Conservation (phyloP, 2,888 invertebrate species). For the Ophioninae sp. region DNA sequence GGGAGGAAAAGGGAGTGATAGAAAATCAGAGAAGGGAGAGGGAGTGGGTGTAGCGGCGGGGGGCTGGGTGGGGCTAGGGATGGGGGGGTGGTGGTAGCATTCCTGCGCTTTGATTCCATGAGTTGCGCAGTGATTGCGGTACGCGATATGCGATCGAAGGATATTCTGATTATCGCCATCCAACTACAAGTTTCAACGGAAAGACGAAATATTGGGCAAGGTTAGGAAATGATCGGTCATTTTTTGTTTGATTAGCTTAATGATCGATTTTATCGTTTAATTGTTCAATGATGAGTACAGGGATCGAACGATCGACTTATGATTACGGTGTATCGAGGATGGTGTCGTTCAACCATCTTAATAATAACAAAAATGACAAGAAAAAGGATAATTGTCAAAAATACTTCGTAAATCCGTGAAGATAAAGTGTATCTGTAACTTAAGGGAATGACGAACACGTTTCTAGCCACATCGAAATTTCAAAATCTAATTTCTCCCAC, state of each 20-base stretch:
- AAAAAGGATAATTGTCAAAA: no score
- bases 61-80: no score
- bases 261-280: background rate
- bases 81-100: background rate
- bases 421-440: no score
- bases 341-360: no score
- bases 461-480: no score
- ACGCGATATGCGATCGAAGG: conserved; percentile 20
- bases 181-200: background rate
- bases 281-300: background rate
- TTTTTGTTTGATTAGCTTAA: background rate
- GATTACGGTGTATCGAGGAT: no score
- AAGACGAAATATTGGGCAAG: background rate
- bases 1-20: background rate
- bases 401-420: no score
- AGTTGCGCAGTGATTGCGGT: conserved; percentile 28
- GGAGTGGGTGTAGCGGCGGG: no score
- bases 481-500: no score
- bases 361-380: no score
- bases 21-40: conserved; percentile 12
- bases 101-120: conserved; percentile 41
- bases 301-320: no score
- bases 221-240: background rate
- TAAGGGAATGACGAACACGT: no score
- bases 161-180: conserved; percentile 14